Percentiles rank a stretch among this genome's conserved stretches.
Evolutionary conservation across 2,113 vertebrate genomes (phyloP).

Genomic region (Tretioscincus oriximinensis): DNA sequence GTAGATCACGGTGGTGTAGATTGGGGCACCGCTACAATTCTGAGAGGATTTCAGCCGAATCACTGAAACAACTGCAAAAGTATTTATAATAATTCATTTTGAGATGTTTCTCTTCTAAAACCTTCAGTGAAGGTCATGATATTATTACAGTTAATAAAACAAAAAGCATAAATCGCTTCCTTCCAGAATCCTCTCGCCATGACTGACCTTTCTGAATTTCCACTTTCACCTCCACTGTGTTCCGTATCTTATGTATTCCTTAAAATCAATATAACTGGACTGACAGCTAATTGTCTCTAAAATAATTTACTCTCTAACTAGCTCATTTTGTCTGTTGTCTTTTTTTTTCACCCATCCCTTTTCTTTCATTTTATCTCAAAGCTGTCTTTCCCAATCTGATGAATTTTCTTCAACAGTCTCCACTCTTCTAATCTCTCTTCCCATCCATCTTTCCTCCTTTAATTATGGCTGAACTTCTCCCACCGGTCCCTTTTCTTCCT

Average conservation of each 20-base stretch:
- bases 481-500: neutral
- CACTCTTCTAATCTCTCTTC: conserved; percentile 2
- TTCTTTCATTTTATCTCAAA: conserved; percentile 16
- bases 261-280: conserved; percentile 9
- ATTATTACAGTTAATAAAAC: neutral
- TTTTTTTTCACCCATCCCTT: neutral
- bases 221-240: neutral
- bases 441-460: conserved; percentile 9
- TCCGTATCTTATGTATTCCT: neutral
- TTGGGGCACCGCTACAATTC: too few relatives aligned
- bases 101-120: neutral
- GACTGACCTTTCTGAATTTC: neutral
- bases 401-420: neutral
- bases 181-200: neutral
- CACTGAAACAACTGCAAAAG: too few relatives aligned
- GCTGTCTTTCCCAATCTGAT: conserved; percentile 14
- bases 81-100: neutral
- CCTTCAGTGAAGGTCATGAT: neutral
- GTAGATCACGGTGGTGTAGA: too few relatives aligned
- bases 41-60: too few relatives aligned
- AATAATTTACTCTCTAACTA: conserved; percentile 16
- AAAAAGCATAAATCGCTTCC: neutral
- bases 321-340: conserved; percentile 2
- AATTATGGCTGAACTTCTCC: conserved; percentile 24
- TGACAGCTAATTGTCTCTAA: conserved; percentile 29